phyloP scores from a whole-genome alignment of 2,797 vertebrate species.

The Eleutherodactylus coqui region DNA sequence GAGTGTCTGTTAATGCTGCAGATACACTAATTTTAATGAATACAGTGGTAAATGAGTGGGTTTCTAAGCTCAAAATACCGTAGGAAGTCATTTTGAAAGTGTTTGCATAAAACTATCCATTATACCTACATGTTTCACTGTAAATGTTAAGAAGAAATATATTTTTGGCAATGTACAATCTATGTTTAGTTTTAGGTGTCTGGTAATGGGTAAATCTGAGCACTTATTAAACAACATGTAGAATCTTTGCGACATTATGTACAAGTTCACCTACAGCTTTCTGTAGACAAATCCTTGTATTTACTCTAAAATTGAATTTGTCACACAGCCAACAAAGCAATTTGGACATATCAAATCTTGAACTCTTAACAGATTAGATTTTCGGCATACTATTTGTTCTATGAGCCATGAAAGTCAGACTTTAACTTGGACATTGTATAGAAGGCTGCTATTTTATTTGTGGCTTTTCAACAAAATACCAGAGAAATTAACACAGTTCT shows the following conservation, averaged over 20 bases:
- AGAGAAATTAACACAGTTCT: not conserved
- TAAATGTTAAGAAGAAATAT: not conserved
- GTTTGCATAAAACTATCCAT: not conserved
- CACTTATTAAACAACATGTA: conserved; percentile 29
- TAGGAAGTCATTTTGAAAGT: not conserved
- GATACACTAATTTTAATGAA: not conserved
- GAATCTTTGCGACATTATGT: not conserved
- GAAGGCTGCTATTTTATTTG: not conserved
- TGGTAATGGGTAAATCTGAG: not conserved
- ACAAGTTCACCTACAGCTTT: conserved; percentile 20
- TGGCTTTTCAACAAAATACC: not conserved
- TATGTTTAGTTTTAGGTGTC: not conserved
- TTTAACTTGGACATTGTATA: conserved; percentile 19
- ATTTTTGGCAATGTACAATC: not conserved
- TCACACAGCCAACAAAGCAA: conserved; percentile 49
- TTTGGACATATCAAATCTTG: conserved; percentile 50
- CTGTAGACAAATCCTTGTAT: conserved; percentile 25
- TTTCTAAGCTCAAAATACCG: not conserved
- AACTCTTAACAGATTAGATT: conserved; percentile 49
- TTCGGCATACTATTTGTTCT: conserved; percentile 36
- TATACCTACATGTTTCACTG: not conserved
- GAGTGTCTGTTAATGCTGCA: not conserved
- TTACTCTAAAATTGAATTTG: conserved; percentile 45
- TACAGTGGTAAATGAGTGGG: not conserved
- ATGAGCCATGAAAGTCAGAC: conserved; percentile 50